Percentiles rank a stretch among this genome's conserved stretches.
These are phyloP conservation scores for Kryptolebias marmoratus DNA, from an alignment of 2,113 vertebrate genomes.

Conservation along the genomic window DNA sequence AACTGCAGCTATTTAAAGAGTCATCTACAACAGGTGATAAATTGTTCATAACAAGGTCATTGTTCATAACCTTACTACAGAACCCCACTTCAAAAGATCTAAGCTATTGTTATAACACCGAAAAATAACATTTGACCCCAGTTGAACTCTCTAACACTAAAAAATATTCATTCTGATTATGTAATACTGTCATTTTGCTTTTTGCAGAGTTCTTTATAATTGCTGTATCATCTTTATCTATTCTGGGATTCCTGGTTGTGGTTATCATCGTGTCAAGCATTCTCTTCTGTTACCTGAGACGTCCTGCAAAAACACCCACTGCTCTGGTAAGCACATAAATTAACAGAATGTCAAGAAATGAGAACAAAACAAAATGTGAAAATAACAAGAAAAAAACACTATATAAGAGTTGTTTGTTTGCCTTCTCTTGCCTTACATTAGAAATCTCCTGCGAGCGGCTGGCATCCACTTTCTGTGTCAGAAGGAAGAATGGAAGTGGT, in stretches of 20 bases:
- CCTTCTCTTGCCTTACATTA: conserved; percentile 31
- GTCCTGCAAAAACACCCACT: conserved; percentile 71
- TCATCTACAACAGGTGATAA: no score
- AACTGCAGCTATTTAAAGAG: no score
- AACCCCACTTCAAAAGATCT: no score
- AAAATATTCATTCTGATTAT: background rate
- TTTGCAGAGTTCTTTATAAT: conserved; percentile 55
- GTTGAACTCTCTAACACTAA: background rate
- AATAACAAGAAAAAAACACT: background rate
- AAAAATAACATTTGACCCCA: no score
- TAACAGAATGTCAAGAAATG: no score
- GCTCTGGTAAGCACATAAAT: conserved; percentile 68
- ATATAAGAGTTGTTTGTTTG: background rate
- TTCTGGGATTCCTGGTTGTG: conserved; percentile 33
- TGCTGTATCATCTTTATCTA: conserved; percentile 33
- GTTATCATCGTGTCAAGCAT: conserved; percentile 1
- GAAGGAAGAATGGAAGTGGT: conserved; percentile 70
- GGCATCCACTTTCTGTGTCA: conserved; percentile 71
- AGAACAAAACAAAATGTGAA: background rate
- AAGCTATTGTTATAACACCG: no score
- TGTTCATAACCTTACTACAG: no score
- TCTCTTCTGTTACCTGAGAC: conserved; percentile 65
- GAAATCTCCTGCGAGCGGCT: conserved; percentile 68
- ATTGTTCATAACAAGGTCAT: no score
- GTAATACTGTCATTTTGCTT: conserved; percentile 8